Conservation (phyloP, 2,888 invertebrate genomes). For the Dynastes tityus region DNA sequence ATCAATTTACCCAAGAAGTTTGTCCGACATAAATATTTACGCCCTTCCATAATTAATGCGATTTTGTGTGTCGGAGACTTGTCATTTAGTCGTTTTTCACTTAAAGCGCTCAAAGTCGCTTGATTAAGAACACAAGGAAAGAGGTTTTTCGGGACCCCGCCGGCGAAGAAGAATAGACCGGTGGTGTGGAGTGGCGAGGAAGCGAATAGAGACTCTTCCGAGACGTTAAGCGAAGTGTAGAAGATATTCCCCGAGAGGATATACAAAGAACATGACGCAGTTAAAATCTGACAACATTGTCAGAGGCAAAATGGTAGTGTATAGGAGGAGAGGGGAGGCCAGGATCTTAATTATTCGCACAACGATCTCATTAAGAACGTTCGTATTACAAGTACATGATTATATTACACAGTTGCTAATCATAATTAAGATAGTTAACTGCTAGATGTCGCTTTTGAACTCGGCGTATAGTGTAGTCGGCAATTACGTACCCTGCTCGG, state of each 20-base stretch:
- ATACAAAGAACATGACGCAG: conserved; percentile 60
- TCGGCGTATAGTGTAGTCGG: conserved; percentile 22
- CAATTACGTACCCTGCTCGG: conserved; percentile 31
- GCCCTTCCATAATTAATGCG: conserved; percentile 56
- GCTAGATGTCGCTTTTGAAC: conserved; percentile 42
- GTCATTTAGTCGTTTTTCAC: conserved; percentile 51
- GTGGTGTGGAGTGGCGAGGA: background rate
- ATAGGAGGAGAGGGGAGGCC: conserved; percentile 6
- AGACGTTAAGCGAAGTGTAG: conserved; percentile 25
- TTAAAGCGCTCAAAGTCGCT: conserved; percentile 44
- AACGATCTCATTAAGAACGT: conserved; percentile 64
- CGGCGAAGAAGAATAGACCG: conserved; percentile 22
- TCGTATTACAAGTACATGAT: conserved; percentile 64
- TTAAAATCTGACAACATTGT: conserved; percentile 65
- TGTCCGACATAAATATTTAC: conserved; percentile 51
- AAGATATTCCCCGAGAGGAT: conserved; percentile 49
- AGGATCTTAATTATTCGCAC: conserved; percentile 65
- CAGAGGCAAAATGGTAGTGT: conserved; percentile 55
- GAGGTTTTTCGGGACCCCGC: conserved; percentile 16
- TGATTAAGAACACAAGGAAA: conserved; percentile 52
- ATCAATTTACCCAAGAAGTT: conserved; percentile 43
- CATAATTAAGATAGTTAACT: conserved; percentile 48
- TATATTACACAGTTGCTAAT: conserved; percentile 60
- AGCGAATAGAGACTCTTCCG: background rate
- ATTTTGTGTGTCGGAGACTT: conserved; percentile 52